Conservation (phyloP, 2,888 invertebrate genomes). For the Blera fallax region DNA sequence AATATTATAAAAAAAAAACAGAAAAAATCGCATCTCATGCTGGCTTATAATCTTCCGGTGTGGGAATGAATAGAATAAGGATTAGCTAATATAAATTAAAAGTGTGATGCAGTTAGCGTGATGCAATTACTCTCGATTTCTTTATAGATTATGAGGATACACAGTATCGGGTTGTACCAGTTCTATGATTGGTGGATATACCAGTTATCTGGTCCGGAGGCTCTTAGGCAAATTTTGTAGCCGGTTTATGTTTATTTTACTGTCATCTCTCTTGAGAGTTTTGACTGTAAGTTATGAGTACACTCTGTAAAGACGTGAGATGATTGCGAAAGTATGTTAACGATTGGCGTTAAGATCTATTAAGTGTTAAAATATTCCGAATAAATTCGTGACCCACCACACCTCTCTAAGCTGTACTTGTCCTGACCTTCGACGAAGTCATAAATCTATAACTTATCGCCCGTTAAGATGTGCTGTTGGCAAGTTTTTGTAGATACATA, state of each 20-base stretch:
- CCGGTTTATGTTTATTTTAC: neutral
- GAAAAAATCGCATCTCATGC: constrained; percentile 38
- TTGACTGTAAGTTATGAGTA: neutral
- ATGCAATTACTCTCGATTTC: constrained; percentile 59
- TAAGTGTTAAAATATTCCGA: neutral
- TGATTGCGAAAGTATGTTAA: neutral
- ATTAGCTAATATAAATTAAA: constrained; percentile 49
- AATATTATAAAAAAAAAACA: constrained; percentile 13
- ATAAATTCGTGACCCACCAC: neutral
- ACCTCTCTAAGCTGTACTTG: neutral
- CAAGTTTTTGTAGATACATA: neutral
- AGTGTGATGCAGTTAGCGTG: constrained; percentile 28
- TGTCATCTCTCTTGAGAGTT: neutral
- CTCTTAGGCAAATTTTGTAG: neutral
- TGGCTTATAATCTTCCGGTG: constrained; percentile 63
- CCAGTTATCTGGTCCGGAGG: neutral
- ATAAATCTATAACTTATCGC: neutral
- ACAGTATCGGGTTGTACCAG: neutral
- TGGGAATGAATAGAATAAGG: constrained; percentile 60
- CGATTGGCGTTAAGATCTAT: neutral
- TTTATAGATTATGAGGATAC: neutral
- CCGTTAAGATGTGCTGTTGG: neutral
- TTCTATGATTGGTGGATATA: neutral
- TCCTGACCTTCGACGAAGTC: neutral
- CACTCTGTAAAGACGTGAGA: neutral